Evolutionary conservation across 2,113 vertebrate species (phyloP).

Genomic region (Mirza zaza): DNA sequence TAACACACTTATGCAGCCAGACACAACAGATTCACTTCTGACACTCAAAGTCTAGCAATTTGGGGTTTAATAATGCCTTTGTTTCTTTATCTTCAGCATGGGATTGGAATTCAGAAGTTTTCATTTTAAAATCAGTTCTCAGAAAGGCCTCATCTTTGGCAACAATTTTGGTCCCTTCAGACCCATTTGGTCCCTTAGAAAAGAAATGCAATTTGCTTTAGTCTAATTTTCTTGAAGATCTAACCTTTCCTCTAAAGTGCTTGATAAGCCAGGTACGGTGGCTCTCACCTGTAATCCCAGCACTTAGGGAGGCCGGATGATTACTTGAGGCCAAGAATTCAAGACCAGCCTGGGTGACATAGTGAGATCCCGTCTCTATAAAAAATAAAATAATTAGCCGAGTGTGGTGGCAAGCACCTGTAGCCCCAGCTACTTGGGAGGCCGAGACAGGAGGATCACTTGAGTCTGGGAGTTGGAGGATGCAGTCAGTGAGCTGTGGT

Average conservation of each 20-base stretch:
- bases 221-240: conserved; percentile 43
- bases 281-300: too few relatives aligned
- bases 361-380: too few relatives aligned
- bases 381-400: too few relatives aligned
- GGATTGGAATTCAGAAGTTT: conserved; percentile 4
- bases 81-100: background rate
- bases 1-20: background rate
- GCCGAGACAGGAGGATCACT: too few relatives aligned
- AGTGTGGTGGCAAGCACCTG: too few relatives aligned
- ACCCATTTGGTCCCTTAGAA: conserved; percentile 43
- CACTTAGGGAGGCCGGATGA: too few relatives aligned
- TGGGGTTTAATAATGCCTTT: background rate
- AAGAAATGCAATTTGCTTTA: conserved; percentile 40
- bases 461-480: too few relatives aligned
- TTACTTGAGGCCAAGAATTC: too few relatives aligned
- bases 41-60: background rate
- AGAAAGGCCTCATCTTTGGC: conserved; percentile 25
- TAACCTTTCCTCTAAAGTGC: conserved; percentile 1
- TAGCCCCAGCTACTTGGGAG: too few relatives aligned
- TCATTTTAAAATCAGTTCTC: conserved; percentile 52
- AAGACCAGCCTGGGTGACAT: too few relatives aligned
- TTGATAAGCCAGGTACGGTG: too few relatives aligned
- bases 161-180: conserved; percentile 54
- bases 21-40: conserved; percentile 19
- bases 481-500: too few relatives aligned